These are phyloP conservation scores for Eueremaeus valkanovi DNA, from an alignment of 2,888 invertebrate genomes.

Conservation along the genomic window DNA sequence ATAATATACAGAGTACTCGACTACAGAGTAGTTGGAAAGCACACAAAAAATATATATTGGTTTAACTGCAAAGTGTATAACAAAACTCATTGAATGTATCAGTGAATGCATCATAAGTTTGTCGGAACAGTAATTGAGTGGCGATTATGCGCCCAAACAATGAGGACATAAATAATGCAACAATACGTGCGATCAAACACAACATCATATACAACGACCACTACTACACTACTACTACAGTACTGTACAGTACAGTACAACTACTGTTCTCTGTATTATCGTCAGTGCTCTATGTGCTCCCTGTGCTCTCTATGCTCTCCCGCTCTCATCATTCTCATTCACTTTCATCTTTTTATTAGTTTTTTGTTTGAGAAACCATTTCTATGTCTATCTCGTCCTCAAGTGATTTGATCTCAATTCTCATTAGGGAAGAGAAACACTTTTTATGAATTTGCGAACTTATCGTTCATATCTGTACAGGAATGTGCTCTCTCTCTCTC, in stretches of 20 bases:
- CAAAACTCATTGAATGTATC: neutral
- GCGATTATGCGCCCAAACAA: conserved; percentile 34
- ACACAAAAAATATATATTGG: neutral
- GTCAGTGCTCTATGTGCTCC: no score
- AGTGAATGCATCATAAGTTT: neutral
- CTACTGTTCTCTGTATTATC: no score
- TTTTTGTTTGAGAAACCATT: neutral
- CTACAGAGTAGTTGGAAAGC: neutral
- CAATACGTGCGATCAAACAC: neutral
- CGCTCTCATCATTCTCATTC: neutral
- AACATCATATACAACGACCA: neutral
- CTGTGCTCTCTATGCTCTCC: neutral
- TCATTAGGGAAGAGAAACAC: conserved; percentile 82
- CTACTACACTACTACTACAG: neutral
- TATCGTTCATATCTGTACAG: neutral
- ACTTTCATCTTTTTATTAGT: conserved; percentile 8
- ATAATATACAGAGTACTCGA: no score
- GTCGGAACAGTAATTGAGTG: conserved; percentile 13
- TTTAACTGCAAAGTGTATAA: neutral
- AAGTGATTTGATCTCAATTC: conserved; percentile 88
- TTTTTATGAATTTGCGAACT: conserved; percentile 71
- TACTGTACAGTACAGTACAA: no score
- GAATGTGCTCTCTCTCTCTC: neutral
- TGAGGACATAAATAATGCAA: conserved; percentile 18
- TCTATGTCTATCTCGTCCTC: conserved; percentile 57